These are phyloP conservation scores for Sphaeramia orbicularis DNA, from an alignment of 2,797 vertebrate genomes.

Conservation along the genomic window DNA sequence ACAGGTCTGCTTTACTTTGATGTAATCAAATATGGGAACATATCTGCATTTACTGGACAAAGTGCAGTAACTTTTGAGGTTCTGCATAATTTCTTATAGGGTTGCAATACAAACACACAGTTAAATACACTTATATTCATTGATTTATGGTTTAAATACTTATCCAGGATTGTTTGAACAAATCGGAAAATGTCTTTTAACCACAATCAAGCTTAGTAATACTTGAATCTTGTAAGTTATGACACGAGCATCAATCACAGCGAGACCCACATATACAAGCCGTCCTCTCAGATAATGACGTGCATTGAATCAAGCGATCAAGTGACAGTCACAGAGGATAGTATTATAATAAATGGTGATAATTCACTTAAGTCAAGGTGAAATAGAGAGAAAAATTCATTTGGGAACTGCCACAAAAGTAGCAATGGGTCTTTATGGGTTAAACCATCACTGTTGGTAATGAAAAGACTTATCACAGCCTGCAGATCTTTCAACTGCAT, in stretches of 20 bases:
- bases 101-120: slow-evolving; percentile 1
- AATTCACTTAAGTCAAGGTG: too few relatives aligned
- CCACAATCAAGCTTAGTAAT: slow-evolving; percentile 27
- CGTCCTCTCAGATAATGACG: slow-evolving; percentile 30
- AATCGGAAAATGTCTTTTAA: slow-evolving; percentile 19
- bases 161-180: slow-evolving; percentile 1
- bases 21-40: background rate
- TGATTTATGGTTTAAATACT: background rate
- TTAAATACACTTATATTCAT: slow-evolving; percentile 10
- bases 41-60: slow-evolving; percentile 16
- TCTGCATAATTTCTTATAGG: too few relatives aligned
- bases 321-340: too few relatives aligned
- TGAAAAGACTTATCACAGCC: too few relatives aligned
- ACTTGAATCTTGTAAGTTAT: slow-evolving; percentile 45
- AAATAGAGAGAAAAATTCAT: too few relatives aligned
- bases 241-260: slow-evolving; percentile 34
- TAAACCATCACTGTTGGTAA: too few relatives aligned
- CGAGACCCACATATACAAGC: slow-evolving; percentile 40
- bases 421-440: too few relatives aligned
- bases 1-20: background rate
- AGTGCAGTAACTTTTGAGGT: background rate
- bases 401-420: too few relatives aligned
- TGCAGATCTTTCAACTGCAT: too few relatives aligned
- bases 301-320: slow-evolving; percentile 43
- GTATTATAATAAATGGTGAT: too few relatives aligned